phyloP scores from a whole-genome alignment of 2,888 invertebrate species.

The Flabesymbios commensalis region DNA sequence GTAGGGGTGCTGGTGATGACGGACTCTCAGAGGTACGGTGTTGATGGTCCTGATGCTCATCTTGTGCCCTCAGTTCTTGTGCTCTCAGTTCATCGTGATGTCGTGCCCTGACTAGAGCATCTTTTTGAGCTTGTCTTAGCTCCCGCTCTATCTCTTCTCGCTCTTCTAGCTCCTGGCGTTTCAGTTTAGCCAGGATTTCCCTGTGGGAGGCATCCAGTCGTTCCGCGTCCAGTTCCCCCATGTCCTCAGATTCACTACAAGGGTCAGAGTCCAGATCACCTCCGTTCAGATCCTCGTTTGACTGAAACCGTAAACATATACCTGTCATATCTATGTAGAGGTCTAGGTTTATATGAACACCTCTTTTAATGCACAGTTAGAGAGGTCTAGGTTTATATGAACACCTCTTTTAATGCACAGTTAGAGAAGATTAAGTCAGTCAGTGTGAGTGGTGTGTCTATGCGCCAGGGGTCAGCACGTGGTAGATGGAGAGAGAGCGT shows the following conservation, averaged over 20 bases:
- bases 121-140: conserved; percentile 59
- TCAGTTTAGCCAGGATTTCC: conserved; percentile 55
- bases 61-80: conserved; percentile 38
- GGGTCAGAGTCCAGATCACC: conserved; percentile 12
- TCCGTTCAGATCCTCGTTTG: conserved; percentile 3
- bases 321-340: too few relatives aligned
- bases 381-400: too few relatives aligned
- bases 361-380: too few relatives aligned
- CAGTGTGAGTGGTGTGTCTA: too few relatives aligned
- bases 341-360: too few relatives aligned
- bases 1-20: not conserved
- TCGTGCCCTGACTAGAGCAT: conserved; percentile 45
- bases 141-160: conserved; percentile 60
- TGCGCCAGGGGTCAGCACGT: too few relatives aligned
- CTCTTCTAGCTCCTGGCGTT: conserved; percentile 60
- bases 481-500: too few relatives aligned
- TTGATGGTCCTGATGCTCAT: not conserved
- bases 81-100: conserved; percentile 46
- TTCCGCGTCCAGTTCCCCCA: conserved; percentile 12
- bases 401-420: too few relatives aligned
- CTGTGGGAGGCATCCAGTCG: conserved; percentile 6
- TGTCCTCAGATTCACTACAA: conserved; percentile 18
- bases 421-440: too few relatives aligned
- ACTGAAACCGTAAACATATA: too few relatives aligned
- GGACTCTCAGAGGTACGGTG: not conserved